These are phyloP conservation scores for Papilio dardanus DNA, from an alignment of 1,140 invertebrate genomes.

Conservation along the genomic window DNA sequence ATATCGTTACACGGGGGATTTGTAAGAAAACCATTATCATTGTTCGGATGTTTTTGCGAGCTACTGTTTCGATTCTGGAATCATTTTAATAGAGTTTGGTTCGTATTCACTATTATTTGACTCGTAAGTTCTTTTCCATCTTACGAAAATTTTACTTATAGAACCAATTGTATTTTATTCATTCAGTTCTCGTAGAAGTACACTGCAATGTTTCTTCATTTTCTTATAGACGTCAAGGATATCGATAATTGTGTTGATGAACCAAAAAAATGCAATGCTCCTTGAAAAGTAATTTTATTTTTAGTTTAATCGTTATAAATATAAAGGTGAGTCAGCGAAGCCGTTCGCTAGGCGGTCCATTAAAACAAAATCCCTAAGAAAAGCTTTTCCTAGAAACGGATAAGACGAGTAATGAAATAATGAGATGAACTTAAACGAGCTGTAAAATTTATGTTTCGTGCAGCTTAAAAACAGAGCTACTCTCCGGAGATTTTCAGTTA, in stretches of 20 bases:
- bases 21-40: slow-evolving; percentile 51
- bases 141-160: too few relatives aligned
- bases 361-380: slow-evolving; percentile 37
- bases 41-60: slow-evolving; percentile 45
- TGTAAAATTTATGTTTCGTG: slow-evolving; percentile 73
- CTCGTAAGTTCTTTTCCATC: background rate
- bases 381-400: slow-evolving; percentile 44
- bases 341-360: slow-evolving; percentile 7
- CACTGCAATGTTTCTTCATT: too few relatives aligned
- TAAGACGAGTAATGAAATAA: slow-evolving; percentile 69
- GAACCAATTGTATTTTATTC: too few relatives aligned
- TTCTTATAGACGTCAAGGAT: background rate
- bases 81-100: slow-evolving; percentile 29
- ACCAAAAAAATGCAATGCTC: background rate
- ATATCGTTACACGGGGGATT: slow-evolving; percentile 59
- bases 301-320: background rate
- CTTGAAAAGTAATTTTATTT: background rate
- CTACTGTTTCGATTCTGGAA: slow-evolving; percentile 32
- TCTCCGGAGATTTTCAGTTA: slow-evolving; percentile 65
- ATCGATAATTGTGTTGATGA: background rate
- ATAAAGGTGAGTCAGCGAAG: background rate
- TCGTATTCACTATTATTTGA: background rate
- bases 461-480: slow-evolving; percentile 72
- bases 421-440: slow-evolving; percentile 74
- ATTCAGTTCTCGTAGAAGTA: too few relatives aligned